Base-by-base conservation (phyloP, 2,113 vertebrate genomes). In the Gopherus evgoodei region DNA sequence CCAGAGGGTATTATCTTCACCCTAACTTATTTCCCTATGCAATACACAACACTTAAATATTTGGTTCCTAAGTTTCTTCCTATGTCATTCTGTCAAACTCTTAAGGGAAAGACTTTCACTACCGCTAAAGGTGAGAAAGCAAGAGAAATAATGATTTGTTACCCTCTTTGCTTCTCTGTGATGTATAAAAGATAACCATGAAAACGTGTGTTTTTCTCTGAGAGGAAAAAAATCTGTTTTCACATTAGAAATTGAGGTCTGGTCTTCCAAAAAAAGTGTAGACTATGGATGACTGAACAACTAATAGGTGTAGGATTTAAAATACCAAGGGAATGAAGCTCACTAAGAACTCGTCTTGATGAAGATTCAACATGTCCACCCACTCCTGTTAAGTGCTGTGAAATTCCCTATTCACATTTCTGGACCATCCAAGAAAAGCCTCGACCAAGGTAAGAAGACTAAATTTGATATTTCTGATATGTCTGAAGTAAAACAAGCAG, bases 281-380 rank as follows among this genome's bases (percentile, higher is more conserved):
- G 65, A 8, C 50, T 86, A 91, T 8, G 90, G 81, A 69, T 35
- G 19, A 88, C 78, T 76, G 13, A 94, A 90, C 69, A 57, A n/a
- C 52, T 19, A 69, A 25, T 6, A 24, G 24, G 65, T 89, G 87
- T 81, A 52, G 80, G 17, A 42, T 88, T 84, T 93, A 86, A 86
- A 44, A 86, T 49, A 83, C 47, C 5, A 35, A 76, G 3, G n/a
- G 21, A 90, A 38, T 50, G 42, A 50, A 94, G 83, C 16, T 11
- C 94, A 89, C 31, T 19, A 19, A 93, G 93, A 82, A 29, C 56
- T 86, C 53, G 1, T 13, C 83, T 82, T 79, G 83, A 52, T 53
- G 47, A 80, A 88, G 24, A 59, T 38, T 79, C 44, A 69, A 82
- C 4, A 84, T 19, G 25, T 80, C 83, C 83, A 69, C 82, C 93